These are phyloP conservation scores for Drosophila hamatofila DNA, from an alignment of 2,888 invertebrate genomes.

Conservation along the genomic window DNA sequence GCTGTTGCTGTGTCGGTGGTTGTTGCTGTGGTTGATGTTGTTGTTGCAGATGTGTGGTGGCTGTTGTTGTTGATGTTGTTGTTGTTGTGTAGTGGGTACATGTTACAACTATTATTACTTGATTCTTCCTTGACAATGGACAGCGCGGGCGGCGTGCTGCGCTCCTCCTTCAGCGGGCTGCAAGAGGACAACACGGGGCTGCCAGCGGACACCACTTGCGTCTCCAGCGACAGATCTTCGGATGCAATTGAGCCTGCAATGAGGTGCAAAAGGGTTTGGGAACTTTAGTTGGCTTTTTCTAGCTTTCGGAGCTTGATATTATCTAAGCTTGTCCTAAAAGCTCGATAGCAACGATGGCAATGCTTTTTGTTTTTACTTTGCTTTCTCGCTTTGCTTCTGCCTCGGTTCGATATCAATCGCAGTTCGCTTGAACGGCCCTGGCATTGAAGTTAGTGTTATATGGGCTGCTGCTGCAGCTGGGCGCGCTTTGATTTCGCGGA, in stretches of 20 bases:
- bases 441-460: slow-evolving; percentile 60
- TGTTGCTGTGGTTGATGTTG: slow-evolving; percentile 62
- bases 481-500: slow-evolving; percentile 80
- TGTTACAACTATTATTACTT: slow-evolving; percentile 89
- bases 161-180: slow-evolving; percentile 89
- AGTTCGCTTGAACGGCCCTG: slow-evolving; percentile 70
- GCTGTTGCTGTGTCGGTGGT: slow-evolving; percentile 65
- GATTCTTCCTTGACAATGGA: slow-evolving; percentile 90
- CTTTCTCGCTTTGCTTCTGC: background rate
- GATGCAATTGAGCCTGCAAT: slow-evolving; percentile 91
- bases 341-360: slow-evolving; percentile 21
- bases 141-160: slow-evolving; percentile 88
- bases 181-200: slow-evolving; percentile 86
- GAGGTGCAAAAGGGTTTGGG: slow-evolving; percentile 5
- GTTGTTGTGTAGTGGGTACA: slow-evolving; percentile 85
- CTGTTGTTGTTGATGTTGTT: slow-evolving; percentile 72
- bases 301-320: background rate
- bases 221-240: slow-evolving; percentile 91
- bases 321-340: slow-evolving; percentile 16
- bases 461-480: slow-evolving; percentile 73
- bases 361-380: background rate
- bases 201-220: slow-evolving; percentile 84
- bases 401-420: slow-evolving; percentile 69
- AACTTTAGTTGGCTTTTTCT: slow-evolving; percentile 13
- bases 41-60: slow-evolving; percentile 70